Percentiles rank a stretch among this genome's conserved stretches.
Conservation (phyloP, 2,888 invertebrate species). For the Drosophila helvetica region DNA sequence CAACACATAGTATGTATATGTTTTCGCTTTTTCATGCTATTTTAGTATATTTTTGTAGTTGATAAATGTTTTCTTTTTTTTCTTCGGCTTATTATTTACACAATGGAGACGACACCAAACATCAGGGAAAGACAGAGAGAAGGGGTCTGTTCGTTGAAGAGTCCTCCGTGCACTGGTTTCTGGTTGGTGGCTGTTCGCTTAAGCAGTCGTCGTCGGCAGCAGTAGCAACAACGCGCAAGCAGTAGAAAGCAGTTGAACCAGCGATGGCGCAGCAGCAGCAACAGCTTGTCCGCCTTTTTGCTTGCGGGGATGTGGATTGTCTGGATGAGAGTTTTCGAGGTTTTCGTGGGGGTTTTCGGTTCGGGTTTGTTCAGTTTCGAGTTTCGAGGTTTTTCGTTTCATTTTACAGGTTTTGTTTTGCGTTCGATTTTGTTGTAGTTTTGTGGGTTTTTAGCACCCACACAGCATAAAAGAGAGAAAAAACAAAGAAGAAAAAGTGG, state of each 20-base stretch:
- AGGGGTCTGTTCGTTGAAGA: conserved; percentile 17
- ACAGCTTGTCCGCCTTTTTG: conserved; percentile 37
- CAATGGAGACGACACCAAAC: conserved; percentile 23
- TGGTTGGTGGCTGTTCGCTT: conserved; percentile 30
- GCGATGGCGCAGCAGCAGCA: conserved; percentile 44
- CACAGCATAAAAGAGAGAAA: conserved; percentile 74
- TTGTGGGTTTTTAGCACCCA: conserved; percentile 56
- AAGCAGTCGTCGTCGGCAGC: conserved; percentile 51
- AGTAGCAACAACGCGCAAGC: conserved; percentile 36
- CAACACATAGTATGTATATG: conserved; percentile 20
- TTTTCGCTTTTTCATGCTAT: conserved; percentile 25
- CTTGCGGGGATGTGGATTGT: conserved; percentile 1
- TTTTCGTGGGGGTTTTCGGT: conserved; percentile 35
- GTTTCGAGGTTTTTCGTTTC: conserved; percentile 36
- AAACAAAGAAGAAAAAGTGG: conserved; percentile 67
- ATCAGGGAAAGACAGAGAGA: conserved; percentile 14
- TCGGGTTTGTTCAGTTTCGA: conserved; percentile 20
- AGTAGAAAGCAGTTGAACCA: conserved; percentile 42
- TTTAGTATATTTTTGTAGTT: conserved; percentile 21
- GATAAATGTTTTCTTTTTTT: conserved; percentile 6
- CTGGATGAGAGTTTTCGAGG: conserved; percentile 41
- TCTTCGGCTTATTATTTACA: conserved; percentile 40
- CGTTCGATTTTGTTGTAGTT: conserved; percentile 35
- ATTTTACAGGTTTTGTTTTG: conserved; percentile 26
- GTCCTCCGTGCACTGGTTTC: conserved; percentile 40